Base-by-base conservation (phyloP, 2,797 vertebrate species). In the Salarias fasciatus region DNA sequence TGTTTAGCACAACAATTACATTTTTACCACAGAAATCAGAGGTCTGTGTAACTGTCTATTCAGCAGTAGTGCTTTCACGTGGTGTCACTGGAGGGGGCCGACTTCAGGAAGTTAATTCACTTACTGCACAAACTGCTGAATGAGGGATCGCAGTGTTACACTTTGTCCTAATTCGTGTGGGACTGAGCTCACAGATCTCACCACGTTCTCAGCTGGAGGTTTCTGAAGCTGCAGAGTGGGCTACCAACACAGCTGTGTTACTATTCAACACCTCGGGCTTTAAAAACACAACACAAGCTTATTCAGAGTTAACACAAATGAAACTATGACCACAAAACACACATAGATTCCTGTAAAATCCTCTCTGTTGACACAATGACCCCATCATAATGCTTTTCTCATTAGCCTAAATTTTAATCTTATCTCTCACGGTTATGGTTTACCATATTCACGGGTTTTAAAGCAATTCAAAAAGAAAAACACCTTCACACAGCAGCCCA, bases 61-160 rank as follows among this genome's bases (percentile, higher is more conserved):
- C 76, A 86, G 77, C 80, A 82, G 51, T 45, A 51, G 30, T 44
- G 18, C 8, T 10, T 57, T 87, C 81, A 80, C 63, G 8, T 85
- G 80, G 6, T 64, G 11, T 30, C 53, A 8, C 15, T 46, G 13
- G 10, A 4, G 55, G 14, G 15, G 37, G 24, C 3, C n/a, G 40
- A 47, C 41, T 63, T 53, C 8, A 31, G 79, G 83, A 89, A 89
- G 78, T 84, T 71, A 64, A 86, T 67, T 88, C 70, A 84, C 77
- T 86, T 77, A 77, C 48, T 72, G 53, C 35, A 73, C 29, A 24
- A 24, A 24, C 18, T 18, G 36, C 47, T 79, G 53, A 47, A 53
- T 61, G 53, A 67, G 53, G 52, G 52, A 43, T 13, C 31, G 3
- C 18, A 8, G 42, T 46, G 61, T 52, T 11, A 63, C 47, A 75